Evolutionary conservation across 2,888 invertebrate species (phyloP).

Genomic region (Luperina testacea): DNA sequence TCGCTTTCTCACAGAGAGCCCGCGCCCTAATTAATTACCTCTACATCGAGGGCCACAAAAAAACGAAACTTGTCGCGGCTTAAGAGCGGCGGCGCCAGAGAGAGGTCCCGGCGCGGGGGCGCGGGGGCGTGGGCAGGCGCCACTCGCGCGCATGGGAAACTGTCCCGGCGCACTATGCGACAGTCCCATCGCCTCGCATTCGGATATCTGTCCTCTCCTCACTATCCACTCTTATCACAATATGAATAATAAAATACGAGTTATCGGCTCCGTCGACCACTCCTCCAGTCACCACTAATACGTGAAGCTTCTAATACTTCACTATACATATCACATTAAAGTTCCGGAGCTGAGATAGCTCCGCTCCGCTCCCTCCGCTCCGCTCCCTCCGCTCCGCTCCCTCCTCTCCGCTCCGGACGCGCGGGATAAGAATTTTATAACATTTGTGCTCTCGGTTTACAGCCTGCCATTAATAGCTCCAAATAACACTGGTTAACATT

Average conservation of each 20-base stretch:
- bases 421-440: conserved; percentile 58
- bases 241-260: conserved; percentile 75
- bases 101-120: conserved; percentile 49
- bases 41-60: conserved; percentile 79
- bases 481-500: conserved; percentile 63
- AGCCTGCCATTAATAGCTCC: conserved; percentile 55
- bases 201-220: conserved; percentile 65
- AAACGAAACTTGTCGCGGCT: conserved; percentile 83
- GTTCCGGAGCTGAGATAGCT: conserved; percentile 41
- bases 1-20: conserved; percentile 74
- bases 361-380: conserved; percentile 19
- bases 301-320: conserved; percentile 61
- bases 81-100: conserved; percentile 87
- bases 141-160: conserved; percentile 80
- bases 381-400: conserved; percentile 27
- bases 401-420: conserved; percentile 31
- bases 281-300: conserved; percentile 42
- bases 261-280: conserved; percentile 61
- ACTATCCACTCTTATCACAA: conserved; percentile 65
- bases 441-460: conserved; percentile 61
- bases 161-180: conserved; percentile 65
- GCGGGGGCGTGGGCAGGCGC: conserved; percentile 71
- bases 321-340: conserved; percentile 62
- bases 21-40: conserved; percentile 87
- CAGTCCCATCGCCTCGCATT: conserved; percentile 72